These are phyloP conservation scores for Brachypalpus laphriformis DNA, from an alignment of 2,888 invertebrate genomes.

Conservation along the genomic window DNA sequence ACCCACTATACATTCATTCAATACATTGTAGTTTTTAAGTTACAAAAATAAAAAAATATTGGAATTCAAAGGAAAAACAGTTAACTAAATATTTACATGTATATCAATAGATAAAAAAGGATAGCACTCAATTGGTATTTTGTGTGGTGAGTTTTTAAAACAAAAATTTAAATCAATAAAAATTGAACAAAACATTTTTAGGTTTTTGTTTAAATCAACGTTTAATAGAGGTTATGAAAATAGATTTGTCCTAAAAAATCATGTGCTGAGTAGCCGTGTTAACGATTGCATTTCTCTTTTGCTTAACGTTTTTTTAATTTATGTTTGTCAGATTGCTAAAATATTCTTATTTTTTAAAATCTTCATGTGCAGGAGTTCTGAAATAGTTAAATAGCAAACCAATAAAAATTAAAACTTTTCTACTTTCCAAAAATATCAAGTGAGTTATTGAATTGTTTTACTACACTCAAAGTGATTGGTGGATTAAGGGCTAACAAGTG, in stretches of 20 bases:
- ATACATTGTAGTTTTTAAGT: neutral
- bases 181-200: neutral
- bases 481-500: too few relatives aligned
- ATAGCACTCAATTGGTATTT: constrained; percentile 78
- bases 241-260: constrained; percentile 26
- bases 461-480: too few relatives aligned
- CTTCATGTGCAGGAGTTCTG: neutral
- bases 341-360: neutral
- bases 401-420: too few relatives aligned
- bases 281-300: constrained; percentile 6
- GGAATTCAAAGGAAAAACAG: constrained; percentile 7
- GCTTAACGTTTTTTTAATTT: neutral
- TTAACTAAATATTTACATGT: constrained; percentile 24
- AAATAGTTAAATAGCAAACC: too few relatives aligned
- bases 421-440: too few relatives aligned
- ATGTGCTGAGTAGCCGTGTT: constrained; percentile 45
- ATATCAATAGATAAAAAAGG: constrained; percentile 54
- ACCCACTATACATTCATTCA: neutral
- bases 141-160: constrained; percentile 82
- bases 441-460: too few relatives aligned
- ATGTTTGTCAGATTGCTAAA: constrained; percentile 61
- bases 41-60: neutral
- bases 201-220: constrained; percentile 3
- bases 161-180: constrained; percentile 26
- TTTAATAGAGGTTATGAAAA: neutral